Percentiles rank a stretch among this genome's conserved stretches.
phyloP scores from a whole-genome alignment of 2,888 invertebrate species.

The Ectemnius cavifrons region DNA sequence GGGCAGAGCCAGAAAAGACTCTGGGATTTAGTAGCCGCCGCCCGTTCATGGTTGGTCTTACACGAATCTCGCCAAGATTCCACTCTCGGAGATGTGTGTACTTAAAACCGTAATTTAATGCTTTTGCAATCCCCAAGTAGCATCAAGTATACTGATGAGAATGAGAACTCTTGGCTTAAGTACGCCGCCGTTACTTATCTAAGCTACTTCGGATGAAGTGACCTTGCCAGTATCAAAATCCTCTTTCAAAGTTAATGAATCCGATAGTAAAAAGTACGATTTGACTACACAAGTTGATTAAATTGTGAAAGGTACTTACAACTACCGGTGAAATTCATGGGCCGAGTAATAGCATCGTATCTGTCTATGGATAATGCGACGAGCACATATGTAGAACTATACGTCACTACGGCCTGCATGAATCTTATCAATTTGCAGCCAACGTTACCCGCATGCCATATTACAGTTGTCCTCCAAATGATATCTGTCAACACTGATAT shows the following conservation, averaged over 20 bases:
- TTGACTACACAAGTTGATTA: neutral
- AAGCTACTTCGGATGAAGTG: no score
- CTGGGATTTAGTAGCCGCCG: slow-evolving; percentile 1
- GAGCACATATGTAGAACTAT: slow-evolving; percentile 94
- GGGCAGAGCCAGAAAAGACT: neutral
- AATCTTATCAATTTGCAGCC: slow-evolving; percentile 93
- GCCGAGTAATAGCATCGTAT: slow-evolving; percentile 95
- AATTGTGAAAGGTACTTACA: slow-evolving; percentile 83
- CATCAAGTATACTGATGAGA: slow-evolving; percentile 1
- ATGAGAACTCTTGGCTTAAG: neutral
- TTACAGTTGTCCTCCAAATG: slow-evolving; percentile 92
- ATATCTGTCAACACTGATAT: slow-evolving; percentile 94
- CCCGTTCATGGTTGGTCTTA: neutral
- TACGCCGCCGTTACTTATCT: no score
- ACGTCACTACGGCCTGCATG: slow-evolving; percentile 90
- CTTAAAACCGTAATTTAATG: slow-evolving; percentile 8
- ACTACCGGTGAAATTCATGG: slow-evolving; percentile 96
- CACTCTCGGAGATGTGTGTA: neutral
- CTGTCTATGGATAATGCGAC: slow-evolving; percentile 95
- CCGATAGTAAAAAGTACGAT: no score
- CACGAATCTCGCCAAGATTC: slow-evolving; percentile 7
- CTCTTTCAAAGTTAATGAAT: no score
- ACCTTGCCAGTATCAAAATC: no score
- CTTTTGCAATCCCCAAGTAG: neutral
- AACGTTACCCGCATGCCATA: slow-evolving; percentile 93